A percentile compares a stretch with the other conserved stretches of the same genome.
These are phyloP conservation scores for Caenorhabditis remanei DNA, from an alignment of 1,140 invertebrate species.

Conservation along the genomic window DNA sequence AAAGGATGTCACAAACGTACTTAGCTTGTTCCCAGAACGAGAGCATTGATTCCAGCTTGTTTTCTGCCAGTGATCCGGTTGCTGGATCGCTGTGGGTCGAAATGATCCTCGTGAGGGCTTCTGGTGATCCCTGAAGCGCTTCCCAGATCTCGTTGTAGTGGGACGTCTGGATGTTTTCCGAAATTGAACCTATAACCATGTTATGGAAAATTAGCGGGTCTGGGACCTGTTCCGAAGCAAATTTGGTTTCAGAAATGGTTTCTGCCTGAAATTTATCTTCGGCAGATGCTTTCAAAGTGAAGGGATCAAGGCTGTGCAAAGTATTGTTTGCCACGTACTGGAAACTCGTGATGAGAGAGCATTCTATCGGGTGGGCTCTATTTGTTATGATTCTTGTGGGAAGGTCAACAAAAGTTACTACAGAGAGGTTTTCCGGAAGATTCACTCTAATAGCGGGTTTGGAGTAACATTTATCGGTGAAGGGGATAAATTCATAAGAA, in stretches of 20 bases:
- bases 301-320: not conserved
- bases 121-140: not conserved
- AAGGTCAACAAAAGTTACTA: conserved; percentile 3
- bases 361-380: not conserved
- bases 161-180: not conserved
- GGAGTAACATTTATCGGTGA: not conserved
- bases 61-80: not conserved
- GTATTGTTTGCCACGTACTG: not conserved
- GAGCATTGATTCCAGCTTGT: not conserved
- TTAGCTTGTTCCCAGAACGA: not conserved
- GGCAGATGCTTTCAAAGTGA: not conserved
- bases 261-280: not conserved
- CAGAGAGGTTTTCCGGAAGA: not conserved
- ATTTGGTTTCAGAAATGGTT: not conserved
- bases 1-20: not conserved
- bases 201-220: conserved; percentile 4
- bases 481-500: not conserved
- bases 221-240: not conserved
- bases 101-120: not conserved
- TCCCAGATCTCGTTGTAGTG: conserved; percentile 18
- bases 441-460: not conserved
- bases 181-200: not conserved
- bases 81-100: not conserved
- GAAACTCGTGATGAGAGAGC: not conserved
- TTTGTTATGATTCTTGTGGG: not conserved